Conservation (phyloP, 2,888 invertebrate genomes). For the Lithophane leautieri region DNA sequence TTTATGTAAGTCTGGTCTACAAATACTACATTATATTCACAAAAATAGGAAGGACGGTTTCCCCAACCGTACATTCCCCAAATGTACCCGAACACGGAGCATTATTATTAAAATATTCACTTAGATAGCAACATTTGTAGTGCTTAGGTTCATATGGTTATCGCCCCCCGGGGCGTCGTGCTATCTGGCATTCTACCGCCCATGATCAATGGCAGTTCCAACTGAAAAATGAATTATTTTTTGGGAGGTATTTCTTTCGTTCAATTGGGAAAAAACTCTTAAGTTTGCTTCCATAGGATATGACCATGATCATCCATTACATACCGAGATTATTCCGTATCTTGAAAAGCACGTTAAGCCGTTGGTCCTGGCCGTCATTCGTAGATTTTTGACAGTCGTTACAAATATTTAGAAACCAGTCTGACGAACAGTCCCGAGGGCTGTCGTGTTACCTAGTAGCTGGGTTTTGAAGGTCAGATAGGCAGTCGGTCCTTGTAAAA, state of each 20-base stretch:
- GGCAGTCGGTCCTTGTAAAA: not conserved
- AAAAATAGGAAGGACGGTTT: conserved; percentile 12
- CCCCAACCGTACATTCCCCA: conserved; percentile 20
- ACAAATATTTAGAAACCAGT: not conserved
- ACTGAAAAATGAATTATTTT: conserved; percentile 41
- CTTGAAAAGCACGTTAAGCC: too few species aligned
- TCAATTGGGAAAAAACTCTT: not conserved
- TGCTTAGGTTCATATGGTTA: conserved; percentile 39
- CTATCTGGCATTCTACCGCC: conserved; percentile 35
- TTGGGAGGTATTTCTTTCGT: not conserved
- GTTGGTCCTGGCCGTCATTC: not conserved
- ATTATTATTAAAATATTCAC: conserved; percentile 63
- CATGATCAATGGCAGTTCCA: conserved; percentile 58
- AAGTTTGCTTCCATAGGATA: not conserved
- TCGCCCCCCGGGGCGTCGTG: conserved; percentile 57
- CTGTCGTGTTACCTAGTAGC: not conserved
- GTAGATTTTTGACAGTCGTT: not conserved
- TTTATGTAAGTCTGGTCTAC: conserved; percentile 1
- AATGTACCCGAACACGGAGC: conserved; percentile 31
- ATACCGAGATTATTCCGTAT: too few species aligned
- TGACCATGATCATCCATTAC: too few species aligned
- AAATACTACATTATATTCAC: conserved; percentile 4
- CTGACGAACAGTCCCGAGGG: not conserved
- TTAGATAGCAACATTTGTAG: conserved; percentile 46
- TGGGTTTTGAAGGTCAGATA: not conserved